Evolutionary conservation across 2,888 invertebrate genomes (phyloP).

Genomic region (Ariolimax columbianus): DNA sequence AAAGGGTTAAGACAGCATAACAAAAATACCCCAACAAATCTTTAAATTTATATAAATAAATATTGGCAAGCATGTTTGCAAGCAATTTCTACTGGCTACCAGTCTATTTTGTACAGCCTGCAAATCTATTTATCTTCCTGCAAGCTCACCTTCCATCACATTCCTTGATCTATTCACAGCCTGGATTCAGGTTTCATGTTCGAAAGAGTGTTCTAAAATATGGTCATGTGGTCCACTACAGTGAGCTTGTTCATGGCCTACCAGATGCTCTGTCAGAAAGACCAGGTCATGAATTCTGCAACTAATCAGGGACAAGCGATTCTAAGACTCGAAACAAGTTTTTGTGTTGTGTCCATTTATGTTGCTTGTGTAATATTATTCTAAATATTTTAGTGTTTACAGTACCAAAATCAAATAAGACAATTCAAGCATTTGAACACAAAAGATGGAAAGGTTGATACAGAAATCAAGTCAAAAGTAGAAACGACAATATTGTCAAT

Average conservation of each 20-base stretch:
- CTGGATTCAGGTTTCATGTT: slow-evolving; percentile 68
- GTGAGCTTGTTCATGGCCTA: slow-evolving; percentile 65
- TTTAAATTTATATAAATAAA: no score
- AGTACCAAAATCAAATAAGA: not conserved
- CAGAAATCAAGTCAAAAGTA: not conserved
- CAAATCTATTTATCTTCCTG: no score
- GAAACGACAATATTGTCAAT: not conserved
- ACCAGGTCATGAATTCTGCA: not conserved
- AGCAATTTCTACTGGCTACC: no score
- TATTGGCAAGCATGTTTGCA: no score
- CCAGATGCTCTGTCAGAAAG: slow-evolving; percentile 64
- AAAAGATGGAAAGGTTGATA: not conserved
- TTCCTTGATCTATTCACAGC: slow-evolving; percentile 56
- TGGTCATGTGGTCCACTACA: slow-evolving; percentile 65
- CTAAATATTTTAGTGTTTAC: not conserved
- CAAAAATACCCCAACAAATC: no score
- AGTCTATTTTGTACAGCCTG: no score
- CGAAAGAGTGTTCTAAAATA: slow-evolving; percentile 68
- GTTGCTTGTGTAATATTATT: not conserved
- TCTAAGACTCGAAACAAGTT: not conserved
- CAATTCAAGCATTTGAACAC: not conserved
- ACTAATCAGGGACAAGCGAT: not conserved
- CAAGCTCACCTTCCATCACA: no score
- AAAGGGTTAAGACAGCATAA: no score
- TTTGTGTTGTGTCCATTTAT: not conserved